These are phyloP conservation scores for Centroberyx gerrardi DNA, from an alignment of 2,797 vertebrate species.

Conservation along the genomic window DNA sequence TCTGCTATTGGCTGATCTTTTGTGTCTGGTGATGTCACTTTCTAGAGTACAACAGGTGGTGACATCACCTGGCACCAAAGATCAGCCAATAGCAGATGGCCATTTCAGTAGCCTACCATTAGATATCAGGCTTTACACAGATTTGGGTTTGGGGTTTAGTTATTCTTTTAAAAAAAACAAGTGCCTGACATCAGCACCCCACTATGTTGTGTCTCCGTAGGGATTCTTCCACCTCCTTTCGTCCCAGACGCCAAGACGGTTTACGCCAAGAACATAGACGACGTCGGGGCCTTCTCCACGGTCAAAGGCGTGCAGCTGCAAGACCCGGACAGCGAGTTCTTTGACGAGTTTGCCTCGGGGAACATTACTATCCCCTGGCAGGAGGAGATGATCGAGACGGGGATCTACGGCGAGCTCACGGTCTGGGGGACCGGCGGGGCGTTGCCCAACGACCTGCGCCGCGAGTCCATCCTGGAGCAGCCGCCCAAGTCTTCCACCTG, in stretches of 20 bases:
- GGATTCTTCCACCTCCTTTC: constrained; percentile 89
- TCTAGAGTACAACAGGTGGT: too few species aligned
- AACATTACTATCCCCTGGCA: constrained; percentile 93
- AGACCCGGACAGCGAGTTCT: constrained; percentile 84
- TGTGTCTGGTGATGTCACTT: too few species aligned
- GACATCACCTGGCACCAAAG: too few species aligned
- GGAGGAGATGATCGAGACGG: constrained; percentile 92
- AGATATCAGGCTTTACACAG: too few species aligned
- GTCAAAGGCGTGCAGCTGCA: constrained; percentile 88
- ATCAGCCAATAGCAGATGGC: too few species aligned
- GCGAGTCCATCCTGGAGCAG: constrained; percentile 81
- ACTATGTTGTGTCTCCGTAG: constrained; percentile 67
- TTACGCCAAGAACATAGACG: constrained; percentile 89
- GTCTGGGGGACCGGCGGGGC: constrained; percentile 81
- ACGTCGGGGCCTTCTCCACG: constrained; percentile 90
- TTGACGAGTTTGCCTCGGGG: constrained; percentile 89
- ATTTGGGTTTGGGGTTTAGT: too few species aligned
- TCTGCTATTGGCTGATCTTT: too few species aligned
- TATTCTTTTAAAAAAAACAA: neutral
- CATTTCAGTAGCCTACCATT: too few species aligned
- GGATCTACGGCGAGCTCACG: constrained; percentile 88
- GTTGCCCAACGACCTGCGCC: constrained; percentile 86
- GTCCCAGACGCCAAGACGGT: constrained; percentile 90
- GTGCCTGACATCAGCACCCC: neutral
- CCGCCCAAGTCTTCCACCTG: constrained; percentile 89